These are phyloP conservation scores for Allacma fusca DNA, from an alignment of 2,888 invertebrate genomes.

Conservation along the genomic window DNA sequence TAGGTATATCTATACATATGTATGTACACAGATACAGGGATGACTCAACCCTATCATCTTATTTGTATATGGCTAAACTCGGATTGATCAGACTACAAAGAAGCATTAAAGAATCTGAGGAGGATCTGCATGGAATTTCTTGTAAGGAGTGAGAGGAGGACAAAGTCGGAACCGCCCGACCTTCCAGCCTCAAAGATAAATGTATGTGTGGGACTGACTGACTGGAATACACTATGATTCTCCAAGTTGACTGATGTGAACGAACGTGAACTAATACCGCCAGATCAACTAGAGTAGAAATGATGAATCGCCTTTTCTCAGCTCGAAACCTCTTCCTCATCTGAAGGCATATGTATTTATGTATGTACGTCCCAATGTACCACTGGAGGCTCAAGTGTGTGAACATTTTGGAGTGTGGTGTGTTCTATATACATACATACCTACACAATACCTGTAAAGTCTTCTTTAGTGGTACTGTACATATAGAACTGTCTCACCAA, in stretches of 20 bases:
- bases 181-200: constrained; percentile 22
- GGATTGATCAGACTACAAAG: neutral
- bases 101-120: neutral
- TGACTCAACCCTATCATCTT: no score
- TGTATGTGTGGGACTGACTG: constrained; percentile 29
- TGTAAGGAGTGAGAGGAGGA: neutral
- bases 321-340: neutral
- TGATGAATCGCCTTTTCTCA: constrained; percentile 34
- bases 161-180: constrained; percentile 14
- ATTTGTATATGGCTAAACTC: no score
- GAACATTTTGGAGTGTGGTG: no score
- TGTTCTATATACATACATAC: no score
- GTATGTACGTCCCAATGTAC: no score
- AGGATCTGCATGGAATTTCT: constrained; percentile 13
- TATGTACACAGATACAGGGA: no score
- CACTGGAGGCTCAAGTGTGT: no score
- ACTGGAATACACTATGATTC: constrained; percentile 33
- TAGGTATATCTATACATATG: no score
- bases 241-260: constrained; percentile 33
- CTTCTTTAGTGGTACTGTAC: neutral
- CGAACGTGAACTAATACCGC: constrained; percentile 25
- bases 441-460: neutral
- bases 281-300: neutral
- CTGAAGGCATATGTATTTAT: neutral
- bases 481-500: no score